phyloP scores from a whole-genome alignment of 2,113 vertebrate species.

The Oxygymnocypris stewartii region DNA sequence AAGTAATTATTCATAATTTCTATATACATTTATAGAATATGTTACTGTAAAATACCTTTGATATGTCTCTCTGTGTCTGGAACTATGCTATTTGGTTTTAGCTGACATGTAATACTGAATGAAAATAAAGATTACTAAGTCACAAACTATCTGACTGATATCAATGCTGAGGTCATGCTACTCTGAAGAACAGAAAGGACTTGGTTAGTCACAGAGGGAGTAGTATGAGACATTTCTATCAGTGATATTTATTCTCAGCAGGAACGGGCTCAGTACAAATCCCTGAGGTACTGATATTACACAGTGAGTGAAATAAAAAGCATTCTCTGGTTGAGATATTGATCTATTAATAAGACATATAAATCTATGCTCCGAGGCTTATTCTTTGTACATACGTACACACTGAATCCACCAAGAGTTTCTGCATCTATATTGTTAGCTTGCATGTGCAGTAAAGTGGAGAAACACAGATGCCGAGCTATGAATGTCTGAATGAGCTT shows the following conservation, averaged over 20 bases:
- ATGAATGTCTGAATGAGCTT: not conserved
- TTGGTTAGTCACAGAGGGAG: not conserved
- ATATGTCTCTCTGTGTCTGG: not conserved
- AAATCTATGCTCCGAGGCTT: not conserved
- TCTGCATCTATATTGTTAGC: not conserved
- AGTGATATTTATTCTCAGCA: constrained; percentile 9
- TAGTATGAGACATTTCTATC: not conserved
- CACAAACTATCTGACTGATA: not conserved
- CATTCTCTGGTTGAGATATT: not conserved
- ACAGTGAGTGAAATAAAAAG: not conserved
- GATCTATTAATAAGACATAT: not conserved
- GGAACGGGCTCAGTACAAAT: not conserved
- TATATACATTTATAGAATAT: too few relatives aligned
- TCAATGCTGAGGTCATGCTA: not conserved
- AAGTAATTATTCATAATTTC: too few relatives aligned
- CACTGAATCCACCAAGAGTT: not conserved
- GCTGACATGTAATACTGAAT: not conserved
- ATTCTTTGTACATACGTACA: not conserved
- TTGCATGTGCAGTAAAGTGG: not conserved
- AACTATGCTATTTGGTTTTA: not conserved
- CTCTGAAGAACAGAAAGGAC: not conserved
- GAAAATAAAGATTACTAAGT: not conserved
- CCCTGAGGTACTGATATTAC: constrained; percentile 6
- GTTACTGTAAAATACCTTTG: not conserved
- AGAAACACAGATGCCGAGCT: not conserved